Evolutionary conservation across 2,113 vertebrate genomes (phyloP).

Genomic region (Nyctereutes procyonoides): DNA sequence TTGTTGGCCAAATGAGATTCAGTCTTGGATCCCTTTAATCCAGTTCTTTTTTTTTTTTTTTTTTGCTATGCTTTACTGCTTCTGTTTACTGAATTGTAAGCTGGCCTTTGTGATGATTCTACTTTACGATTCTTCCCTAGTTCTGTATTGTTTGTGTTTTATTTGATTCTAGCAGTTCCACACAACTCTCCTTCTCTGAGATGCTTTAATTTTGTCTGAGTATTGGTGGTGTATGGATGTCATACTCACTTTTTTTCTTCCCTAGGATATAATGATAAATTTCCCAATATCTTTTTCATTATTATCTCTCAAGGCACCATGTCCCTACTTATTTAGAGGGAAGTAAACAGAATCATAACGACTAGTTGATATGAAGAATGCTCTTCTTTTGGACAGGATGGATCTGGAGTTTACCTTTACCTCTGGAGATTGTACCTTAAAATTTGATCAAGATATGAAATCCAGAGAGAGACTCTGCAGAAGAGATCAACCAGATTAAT

Average conservation of each 20-base stretch:
- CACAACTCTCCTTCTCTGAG: background rate
- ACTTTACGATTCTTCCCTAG: background rate
- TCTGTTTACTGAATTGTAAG: background rate
- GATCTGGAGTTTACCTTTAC: background rate
- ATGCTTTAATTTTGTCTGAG: background rate
- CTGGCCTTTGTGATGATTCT: background rate
- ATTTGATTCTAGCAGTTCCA: constrained; percentile 8
- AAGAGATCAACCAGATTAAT: background rate
- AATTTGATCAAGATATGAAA: background rate
- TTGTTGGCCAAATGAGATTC: background rate
- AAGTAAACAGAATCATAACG: background rate
- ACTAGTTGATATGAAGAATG: background rate
- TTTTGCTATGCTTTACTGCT: background rate
- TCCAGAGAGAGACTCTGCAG: background rate
- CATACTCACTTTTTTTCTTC: background rate
- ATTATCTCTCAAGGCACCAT: background rate
- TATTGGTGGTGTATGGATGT: background rate
- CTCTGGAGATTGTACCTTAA: background rate
- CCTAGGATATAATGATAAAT: background rate
- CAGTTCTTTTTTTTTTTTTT: background rate
- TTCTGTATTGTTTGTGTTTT: background rate
- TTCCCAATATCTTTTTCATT: background rate
- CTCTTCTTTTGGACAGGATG: background rate
- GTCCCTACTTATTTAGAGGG: background rate
- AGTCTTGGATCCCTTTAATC: background rate